phyloP scores from a whole-genome alignment of 2,797 vertebrate genomes.

The Orestias chungarensis region DNA sequence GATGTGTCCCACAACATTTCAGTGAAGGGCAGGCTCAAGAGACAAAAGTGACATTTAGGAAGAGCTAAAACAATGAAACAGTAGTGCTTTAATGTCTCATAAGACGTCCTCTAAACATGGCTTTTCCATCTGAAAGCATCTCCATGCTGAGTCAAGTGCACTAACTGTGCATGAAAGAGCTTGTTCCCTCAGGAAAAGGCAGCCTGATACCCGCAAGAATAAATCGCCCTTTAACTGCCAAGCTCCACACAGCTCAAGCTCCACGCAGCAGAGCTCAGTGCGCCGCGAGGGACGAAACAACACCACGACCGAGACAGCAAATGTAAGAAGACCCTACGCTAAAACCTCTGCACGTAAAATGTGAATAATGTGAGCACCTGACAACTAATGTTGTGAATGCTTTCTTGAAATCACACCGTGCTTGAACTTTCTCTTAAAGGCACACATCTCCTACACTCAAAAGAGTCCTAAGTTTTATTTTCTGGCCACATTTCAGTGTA shows the following conservation, averaged over 20 bases:
- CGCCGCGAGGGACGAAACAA: conserved; percentile 61
- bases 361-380: conserved; percentile 21
- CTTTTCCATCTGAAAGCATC: conserved; percentile 85
- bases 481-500: neutral
- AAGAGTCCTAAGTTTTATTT: conserved; percentile 1
- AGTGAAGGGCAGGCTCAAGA: conserved; percentile 76
- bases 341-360: conserved; percentile 11
- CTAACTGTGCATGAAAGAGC: conserved; percentile 85
- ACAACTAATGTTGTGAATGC: conserved; percentile 11
- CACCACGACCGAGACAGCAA: conserved; percentile 41
- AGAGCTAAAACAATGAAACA: conserved; percentile 78
- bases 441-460: neutral
- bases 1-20: conserved; percentile 62
- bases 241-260: conserved; percentile 58
- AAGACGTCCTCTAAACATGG: conserved; percentile 82
- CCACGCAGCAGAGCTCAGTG: conserved; percentile 56
- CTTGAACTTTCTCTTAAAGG: neutral
- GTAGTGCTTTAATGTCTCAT: conserved; percentile 82
- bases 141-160: conserved; percentile 82
- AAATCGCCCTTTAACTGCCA: conserved; percentile 79
- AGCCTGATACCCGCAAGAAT: conserved; percentile 81
- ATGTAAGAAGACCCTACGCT: conserved; percentile 38
- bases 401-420: neutral
- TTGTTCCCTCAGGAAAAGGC: conserved; percentile 74
- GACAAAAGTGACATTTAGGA: conserved; percentile 82